Evolutionary conservation across 2,888 invertebrate genomes (phyloP).

Genomic region (Ptychoptera albimana): DNA sequence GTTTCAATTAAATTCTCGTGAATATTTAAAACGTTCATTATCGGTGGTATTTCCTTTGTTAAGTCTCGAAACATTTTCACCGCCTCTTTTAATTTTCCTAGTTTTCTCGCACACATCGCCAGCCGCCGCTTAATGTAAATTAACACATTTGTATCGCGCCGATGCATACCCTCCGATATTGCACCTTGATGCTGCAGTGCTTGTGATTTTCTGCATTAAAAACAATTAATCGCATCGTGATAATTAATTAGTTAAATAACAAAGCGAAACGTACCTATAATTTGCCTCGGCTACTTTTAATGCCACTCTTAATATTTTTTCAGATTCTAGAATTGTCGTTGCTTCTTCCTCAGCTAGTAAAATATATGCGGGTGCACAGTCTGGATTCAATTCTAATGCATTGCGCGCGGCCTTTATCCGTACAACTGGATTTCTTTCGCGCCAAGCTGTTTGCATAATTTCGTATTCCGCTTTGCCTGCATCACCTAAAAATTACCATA

Average conservation of each 20-base stretch:
- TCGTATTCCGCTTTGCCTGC: conserved; percentile 77
- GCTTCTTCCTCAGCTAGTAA: conserved; percentile 94
- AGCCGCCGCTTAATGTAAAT: conserved; percentile 86
- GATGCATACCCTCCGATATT: conserved; percentile 57
- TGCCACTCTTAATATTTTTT: conserved; percentile 68
- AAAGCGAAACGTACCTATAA: conserved; percentile 31
- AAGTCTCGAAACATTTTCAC: conserved; percentile 93
- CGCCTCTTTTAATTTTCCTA: conserved; percentile 87
- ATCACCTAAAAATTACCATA: conserved; percentile 34
- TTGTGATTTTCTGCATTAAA: conserved; percentile 44
- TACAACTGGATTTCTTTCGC: conserved; percentile 81
- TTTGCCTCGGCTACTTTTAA: conserved; percentile 70
- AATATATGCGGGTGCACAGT: conserved; percentile 90
- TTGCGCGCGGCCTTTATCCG: conserved; percentile 82
- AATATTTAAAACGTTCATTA: conserved; percentile 82
- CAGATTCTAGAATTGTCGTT: conserved; percentile 76
- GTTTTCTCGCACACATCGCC: conserved; percentile 94
- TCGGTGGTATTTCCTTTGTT: conserved; percentile 90
- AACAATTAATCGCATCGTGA: neutral
- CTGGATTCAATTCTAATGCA: conserved; percentile 72
- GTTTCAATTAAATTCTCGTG: conserved; percentile 95
- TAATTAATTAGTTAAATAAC: neutral
- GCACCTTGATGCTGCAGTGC: conserved; percentile 60
- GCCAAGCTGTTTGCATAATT: conserved; percentile 93
- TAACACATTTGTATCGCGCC: conserved; percentile 82